Evolutionary conservation across 1,140 invertebrate genomes (phyloP).

Genomic region (Apis dorsata): DNA sequence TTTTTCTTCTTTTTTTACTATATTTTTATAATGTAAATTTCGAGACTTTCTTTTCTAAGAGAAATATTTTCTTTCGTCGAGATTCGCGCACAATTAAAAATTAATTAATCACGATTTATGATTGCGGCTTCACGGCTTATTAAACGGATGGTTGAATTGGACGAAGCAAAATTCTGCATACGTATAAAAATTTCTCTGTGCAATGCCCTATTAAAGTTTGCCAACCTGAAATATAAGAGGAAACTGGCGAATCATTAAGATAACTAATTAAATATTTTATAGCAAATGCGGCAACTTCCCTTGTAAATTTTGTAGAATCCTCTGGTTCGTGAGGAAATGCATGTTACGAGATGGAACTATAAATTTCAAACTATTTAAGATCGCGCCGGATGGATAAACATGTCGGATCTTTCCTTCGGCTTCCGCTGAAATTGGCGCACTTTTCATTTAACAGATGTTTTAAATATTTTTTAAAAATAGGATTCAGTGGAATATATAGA

Average conservation of each 20-base stretch:
- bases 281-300: constrained; percentile 53
- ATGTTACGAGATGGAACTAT: constrained; percentile 54
- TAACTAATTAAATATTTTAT: constrained; percentile 70
- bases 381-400: constrained; percentile 10
- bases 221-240: constrained; percentile 41
- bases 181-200: constrained; percentile 4
- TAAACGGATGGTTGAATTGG: too few species aligned
- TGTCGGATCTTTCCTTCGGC: background rate
- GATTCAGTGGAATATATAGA: too few species aligned
- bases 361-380: constrained; percentile 63
- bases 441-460: background rate
- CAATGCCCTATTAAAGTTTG: constrained; percentile 45
- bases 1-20: too few species aligned
- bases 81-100: too few species aligned
- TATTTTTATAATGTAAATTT: too few species aligned
- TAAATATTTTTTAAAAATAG: background rate
- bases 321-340: constrained; percentile 42
- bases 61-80: too few species aligned
- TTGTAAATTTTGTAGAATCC: constrained; percentile 60
- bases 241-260: constrained; percentile 57
- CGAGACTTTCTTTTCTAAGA: too few species aligned
- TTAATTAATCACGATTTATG: background rate
- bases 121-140: too few species aligned
- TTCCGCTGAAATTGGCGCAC: background rate
- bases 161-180: background rate